Base-by-base conservation (phyloP, 2,113 vertebrate genomes). In the Nothocercus julius region DNA sequence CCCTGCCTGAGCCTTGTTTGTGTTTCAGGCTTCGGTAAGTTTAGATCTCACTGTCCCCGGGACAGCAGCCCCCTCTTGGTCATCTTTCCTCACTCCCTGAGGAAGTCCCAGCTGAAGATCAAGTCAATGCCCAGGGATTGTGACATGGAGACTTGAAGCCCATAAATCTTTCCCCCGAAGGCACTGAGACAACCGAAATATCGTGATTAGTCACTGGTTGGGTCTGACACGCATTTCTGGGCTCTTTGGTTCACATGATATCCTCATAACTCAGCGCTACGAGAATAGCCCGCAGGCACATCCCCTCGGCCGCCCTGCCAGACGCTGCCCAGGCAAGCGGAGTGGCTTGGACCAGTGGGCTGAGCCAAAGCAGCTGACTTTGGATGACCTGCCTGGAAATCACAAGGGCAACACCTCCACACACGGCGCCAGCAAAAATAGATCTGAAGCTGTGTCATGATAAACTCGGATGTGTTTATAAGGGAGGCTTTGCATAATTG, bases 211-310 rank as follows among this genome's bases (percentile, higher is more conserved):
- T 98, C 98, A 97, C 94, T 90, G 94, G 93, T 97, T 95, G 56
- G 85, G 96, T 97, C 96, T 97, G 97, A 95, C 95, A 81, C 81
- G 96, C 95, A 94, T 97, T 94, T 95, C 97, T 95, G 92, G 85
- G 74, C 94, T 87, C 95, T 90, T 79, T 82, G 89, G 97, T 85
- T 96, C 96, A 97, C 97, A 97, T 98, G 97, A 98, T 97, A 95
- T 96, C 62, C 69, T 36, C 36, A 75, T 96, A 98, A 95, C 97
- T 98, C 98, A 98, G 95, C 90, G 92, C 56, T 97, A 98, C 98
- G 97, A 97, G 97, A 98, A 98, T 98, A 98, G 98, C 97, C 83
- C 92, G 13, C 96, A 78, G 90, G 95, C 96, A 36, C 82, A 95
- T 87, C 90, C 95, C 40, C 45, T 85, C 3, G 19, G 81, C 77